phyloP scores from a whole-genome alignment of 2,888 invertebrate genomes.

The Lepidochrysops patricia region DNA sequence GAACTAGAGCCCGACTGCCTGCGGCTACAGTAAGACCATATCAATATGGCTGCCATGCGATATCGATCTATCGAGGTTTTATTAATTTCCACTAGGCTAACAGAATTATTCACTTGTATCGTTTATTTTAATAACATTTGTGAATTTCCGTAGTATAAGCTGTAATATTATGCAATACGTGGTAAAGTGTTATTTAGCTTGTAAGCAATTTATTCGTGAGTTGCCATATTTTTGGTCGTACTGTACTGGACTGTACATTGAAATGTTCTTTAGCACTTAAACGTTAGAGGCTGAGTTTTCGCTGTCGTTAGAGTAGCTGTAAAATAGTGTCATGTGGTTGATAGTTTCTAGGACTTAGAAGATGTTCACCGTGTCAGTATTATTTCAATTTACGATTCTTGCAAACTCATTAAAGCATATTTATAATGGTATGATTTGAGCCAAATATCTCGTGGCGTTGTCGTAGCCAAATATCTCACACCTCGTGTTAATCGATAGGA shows the following conservation, averaged over 20 bases:
- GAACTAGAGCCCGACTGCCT: constrained; percentile 47
- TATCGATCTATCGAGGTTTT: background rate
- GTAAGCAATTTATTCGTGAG: background rate
- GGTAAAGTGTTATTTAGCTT: background rate
- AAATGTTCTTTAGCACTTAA: constrained; percentile 54
- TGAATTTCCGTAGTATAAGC: background rate
- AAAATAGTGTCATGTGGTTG: constrained; percentile 67
- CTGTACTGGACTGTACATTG: constrained; percentile 3
- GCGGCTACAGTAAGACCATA: constrained; percentile 47
- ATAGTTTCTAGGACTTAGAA: constrained; percentile 45
- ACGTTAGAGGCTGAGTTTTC: constrained; percentile 66
- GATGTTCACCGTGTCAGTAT: constrained; percentile 9
- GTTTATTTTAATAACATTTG: background rate
- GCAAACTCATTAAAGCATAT: background rate
- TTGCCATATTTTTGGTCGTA: constrained; percentile 10
- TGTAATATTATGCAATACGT: background rate
- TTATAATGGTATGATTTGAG: background rate
- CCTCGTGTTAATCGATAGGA: constrained; percentile 75
- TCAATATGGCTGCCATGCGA: background rate
- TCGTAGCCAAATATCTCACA: too few relatives aligned
- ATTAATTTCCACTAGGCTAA: background rate
- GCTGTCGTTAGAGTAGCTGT: constrained; percentile 65
- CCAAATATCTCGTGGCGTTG: background rate
- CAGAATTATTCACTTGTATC: background rate
- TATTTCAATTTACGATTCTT: background rate